phyloP scores from a whole-genome alignment of 2,113 vertebrate species.

The Sinocyclocheilus anshuiensis region DNA sequence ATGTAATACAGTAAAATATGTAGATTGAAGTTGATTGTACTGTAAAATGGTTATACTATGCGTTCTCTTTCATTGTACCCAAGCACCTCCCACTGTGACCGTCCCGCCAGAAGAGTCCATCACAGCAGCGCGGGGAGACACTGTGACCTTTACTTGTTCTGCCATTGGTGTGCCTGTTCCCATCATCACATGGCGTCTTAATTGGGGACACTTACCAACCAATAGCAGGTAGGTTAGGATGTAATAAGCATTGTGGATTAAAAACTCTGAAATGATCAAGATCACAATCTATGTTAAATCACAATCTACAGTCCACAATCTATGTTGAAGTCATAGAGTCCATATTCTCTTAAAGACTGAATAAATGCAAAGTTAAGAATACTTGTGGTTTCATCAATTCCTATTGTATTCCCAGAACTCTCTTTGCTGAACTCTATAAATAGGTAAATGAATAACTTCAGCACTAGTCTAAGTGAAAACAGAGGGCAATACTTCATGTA shows the following conservation, averaged over 20 bases:
- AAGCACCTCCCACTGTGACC: conserved; percentile 88
- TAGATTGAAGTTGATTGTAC: background rate
- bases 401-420: background rate
- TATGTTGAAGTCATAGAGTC: background rate
- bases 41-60: background rate
- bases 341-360: background rate
- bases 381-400: background rate
- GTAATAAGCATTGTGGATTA: background rate
- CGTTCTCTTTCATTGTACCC: background rate
- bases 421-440: background rate
- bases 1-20: background rate
- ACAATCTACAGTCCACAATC: too few species aligned
- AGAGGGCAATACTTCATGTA: conserved; percentile 17
- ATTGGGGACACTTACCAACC: conserved; percentile 91
- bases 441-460: background rate
- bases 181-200: conserved; percentile 95
- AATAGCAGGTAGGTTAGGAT: conserved; percentile 77
- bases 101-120: conserved; percentile 84
- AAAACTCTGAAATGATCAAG: background rate
- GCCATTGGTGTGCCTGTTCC: conserved; percentile 89
- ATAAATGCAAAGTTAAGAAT: background rate
- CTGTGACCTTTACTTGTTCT: conserved; percentile 86
- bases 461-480: background rate
- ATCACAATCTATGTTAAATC: background rate
- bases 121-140: conserved; percentile 80